Evolutionary conservation across 2,113 vertebrate species (phyloP).

Genomic region (Semnornis frantzii): DNA sequence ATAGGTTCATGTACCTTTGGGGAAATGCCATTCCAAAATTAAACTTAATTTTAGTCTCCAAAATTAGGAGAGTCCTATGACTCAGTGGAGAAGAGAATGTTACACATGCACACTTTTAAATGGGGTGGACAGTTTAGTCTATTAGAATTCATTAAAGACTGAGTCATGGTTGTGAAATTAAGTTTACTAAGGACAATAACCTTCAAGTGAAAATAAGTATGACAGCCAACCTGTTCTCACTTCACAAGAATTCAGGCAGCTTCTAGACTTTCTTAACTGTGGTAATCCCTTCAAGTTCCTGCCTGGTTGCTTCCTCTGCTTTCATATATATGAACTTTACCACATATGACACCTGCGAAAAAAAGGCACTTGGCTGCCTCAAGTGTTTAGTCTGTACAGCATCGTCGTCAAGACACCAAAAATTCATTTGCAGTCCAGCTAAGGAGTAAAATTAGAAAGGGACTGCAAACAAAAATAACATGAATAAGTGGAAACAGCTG

Average conservation of each 20-base stretch:
- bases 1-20: conserved; percentile 49
- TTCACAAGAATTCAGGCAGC: conserved; percentile 23
- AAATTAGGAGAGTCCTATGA: conserved; percentile 58
- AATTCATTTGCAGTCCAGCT: conserved; percentile 34
- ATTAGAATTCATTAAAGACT: conserved; percentile 65
- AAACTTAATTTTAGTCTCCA: conserved; percentile 65
- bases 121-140: conserved; percentile 52
- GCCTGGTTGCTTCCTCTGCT: conserved; percentile 19
- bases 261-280: background rate
- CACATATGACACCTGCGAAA: conserved; percentile 11
- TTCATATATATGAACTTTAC: conserved; percentile 25
- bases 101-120: conserved; percentile 61
- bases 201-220: conserved; percentile 53
- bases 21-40: conserved; percentile 66
- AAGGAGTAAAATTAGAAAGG: conserved; percentile 63
- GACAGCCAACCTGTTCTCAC: conserved; percentile 42
- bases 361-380: conserved; percentile 42
- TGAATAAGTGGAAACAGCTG: conserved; percentile 63
- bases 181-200: conserved; percentile 68
- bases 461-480: conserved; percentile 49
- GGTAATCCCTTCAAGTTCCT: conserved; percentile 23
- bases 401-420: conserved; percentile 18
- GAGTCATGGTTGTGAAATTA: conserved; percentile 58
- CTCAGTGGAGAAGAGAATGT: conserved; percentile 65
- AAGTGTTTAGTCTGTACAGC: conserved; percentile 28